Evolutionary conservation across 2,113 vertebrate species (phyloP).

Genomic region (Penelope pileata): DNA sequence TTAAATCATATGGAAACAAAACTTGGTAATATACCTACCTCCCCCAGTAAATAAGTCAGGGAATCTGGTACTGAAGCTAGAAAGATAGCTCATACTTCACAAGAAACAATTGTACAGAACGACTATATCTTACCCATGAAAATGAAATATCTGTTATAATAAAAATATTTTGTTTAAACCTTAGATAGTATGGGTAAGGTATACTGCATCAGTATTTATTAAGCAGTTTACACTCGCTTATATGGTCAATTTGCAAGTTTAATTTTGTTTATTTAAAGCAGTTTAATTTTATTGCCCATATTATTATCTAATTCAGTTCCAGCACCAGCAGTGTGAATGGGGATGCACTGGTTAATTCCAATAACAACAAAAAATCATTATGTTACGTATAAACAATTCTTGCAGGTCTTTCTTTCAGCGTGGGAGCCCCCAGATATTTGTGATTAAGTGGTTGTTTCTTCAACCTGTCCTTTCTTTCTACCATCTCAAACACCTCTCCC

Average conservation of each 20-base stretch:
- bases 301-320: background rate
- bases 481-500: background rate
- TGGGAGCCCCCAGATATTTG: background rate
- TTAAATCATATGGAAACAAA: conserved; percentile 66
- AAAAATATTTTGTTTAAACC: background rate
- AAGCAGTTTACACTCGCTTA: background rate
- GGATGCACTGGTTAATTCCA: background rate
- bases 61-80: background rate
- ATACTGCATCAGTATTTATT: background rate
- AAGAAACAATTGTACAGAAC: background rate
- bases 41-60: conserved; percentile 17
- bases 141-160: background rate
- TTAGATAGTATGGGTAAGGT: background rate
- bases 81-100: background rate
- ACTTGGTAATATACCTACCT: conserved; percentile 33
- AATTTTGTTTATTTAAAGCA: background rate
- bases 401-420: background rate
- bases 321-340: background rate
- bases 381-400: background rate
- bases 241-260: background rate
- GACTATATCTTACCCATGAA: background rate
- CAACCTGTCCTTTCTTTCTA: background rate
- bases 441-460: background rate
- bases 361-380: background rate
- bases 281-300: background rate